Conservation (phyloP, 30 jellyfish, hydroid and myxozoan species). For the Rhopilema esculentum region DNA sequence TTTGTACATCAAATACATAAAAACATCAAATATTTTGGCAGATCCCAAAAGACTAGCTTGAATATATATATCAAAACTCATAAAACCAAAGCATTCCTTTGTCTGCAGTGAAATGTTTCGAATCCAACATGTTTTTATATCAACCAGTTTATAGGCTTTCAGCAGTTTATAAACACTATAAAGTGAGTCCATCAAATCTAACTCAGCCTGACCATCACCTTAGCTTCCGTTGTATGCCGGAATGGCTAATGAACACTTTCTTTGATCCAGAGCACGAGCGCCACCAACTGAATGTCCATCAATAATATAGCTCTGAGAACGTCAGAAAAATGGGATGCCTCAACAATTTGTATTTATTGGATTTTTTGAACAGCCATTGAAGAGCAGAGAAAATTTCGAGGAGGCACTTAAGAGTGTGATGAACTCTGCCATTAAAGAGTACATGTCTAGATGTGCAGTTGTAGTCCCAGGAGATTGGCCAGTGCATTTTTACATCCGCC, state of each 20-base stretch:
- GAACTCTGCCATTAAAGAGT: background rate
- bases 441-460: background rate
- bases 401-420: background rate
- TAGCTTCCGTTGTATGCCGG: conserved; percentile 8
- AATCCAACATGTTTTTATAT: too few species aligned
- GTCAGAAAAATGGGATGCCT: background rate
- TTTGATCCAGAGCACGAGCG: background rate
- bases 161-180: background rate
- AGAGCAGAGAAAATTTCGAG: conserved; percentile 11
- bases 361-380: background rate
- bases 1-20: too few species aligned
- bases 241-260: conserved; percentile 9
- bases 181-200: background rate
- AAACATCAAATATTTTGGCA: background rate
- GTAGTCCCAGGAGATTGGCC: conserved; percentile 26
- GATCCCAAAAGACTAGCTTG: background rate
- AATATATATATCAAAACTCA: background rate
- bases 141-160: background rate
- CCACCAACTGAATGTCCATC: background rate
- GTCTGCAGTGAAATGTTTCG: too few species aligned
- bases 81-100: background rate
- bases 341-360: background rate
- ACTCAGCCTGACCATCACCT: background rate
- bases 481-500: conserved; percentile 10
- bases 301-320: background rate